Evolutionary conservation across 1,140 invertebrate species (phyloP), one percentile per base, ranked within the genome.

Genomic region (Zaprionus kolodkinae): DNA sequence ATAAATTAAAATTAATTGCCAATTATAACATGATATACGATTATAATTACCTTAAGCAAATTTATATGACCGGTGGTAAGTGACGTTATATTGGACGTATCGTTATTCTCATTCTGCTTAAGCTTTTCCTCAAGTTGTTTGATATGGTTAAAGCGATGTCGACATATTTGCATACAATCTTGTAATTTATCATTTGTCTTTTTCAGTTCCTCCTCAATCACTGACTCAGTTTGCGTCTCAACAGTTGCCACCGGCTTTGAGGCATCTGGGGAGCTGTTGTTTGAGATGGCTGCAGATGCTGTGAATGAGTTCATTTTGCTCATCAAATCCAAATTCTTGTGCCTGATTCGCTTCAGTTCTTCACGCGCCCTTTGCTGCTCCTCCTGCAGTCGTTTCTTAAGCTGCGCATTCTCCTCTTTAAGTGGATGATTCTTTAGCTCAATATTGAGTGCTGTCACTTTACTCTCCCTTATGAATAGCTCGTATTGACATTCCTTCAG

Each of bases 381-480:
- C 6, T 91, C 87, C 10, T 63, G 30, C 9, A 90, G 43, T 10
- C 77, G 72, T n/a, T 87, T 91, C 21, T 78, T 83, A 0, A 90
- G 45, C n/a, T 63, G 64, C 0, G 70, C 87, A 61, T 86, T 90
- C 50, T 91, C 87, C 4, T 80, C 82, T 36, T 90, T 90, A 0
- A 91, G 55, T 0, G 87, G 87, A 68, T 90, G 82, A 30, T 83
- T 80, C 30, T 72, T 83, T 1, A 90, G 27, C 67, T 90, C 87
- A 30, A 90, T 74, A 1, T 38, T 80, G 0, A 91, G 40, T 0
- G 88, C 84, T 3, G 84, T 87, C 9, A 91, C 79, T 43, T 83
- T 78, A 21, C 87, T 81, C 9, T 87, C 79, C 9, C 43, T 54
- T 13, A 90, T 78, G 25, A 78, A 83, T 0, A 87, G 38, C 9